These are phyloP conservation scores for Urocitellus parryii DNA, from an alignment of 2,113 vertebrate genomes.

Conservation along the genomic window DNA sequence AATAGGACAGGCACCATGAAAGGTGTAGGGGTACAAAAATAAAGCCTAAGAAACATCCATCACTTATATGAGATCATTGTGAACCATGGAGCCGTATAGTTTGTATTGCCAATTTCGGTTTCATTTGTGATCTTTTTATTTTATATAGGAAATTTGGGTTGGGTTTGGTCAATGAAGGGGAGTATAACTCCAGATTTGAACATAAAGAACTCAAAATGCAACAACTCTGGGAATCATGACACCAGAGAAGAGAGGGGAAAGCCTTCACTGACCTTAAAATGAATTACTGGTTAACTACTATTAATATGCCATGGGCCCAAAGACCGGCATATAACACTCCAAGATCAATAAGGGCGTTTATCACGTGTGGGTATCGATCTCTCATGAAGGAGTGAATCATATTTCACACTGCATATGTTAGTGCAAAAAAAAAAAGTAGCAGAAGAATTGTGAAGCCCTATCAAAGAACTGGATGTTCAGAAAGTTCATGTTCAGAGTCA, in stretches of 20 bases:
- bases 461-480: constrained; percentile 30
- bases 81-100: background rate
- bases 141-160: background rate
- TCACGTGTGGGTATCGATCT: constrained; percentile 86
- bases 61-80: background rate
- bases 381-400: constrained; percentile 78
- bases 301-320: constrained; percentile 84
- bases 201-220: constrained; percentile 69
- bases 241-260: constrained; percentile 57
- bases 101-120: background rate
- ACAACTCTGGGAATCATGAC: constrained; percentile 74
- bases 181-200: background rate
- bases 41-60: background rate
- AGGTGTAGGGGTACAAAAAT: background rate
- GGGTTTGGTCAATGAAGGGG: background rate
- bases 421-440: constrained; percentile 85
- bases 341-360: constrained; percentile 88
- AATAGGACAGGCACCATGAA: background rate
- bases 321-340: constrained; percentile 81
- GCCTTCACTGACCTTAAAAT: constrained; percentile 77
- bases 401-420: constrained; percentile 85
- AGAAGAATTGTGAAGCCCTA: constrained; percentile 63
- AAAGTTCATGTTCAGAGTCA: background rate
- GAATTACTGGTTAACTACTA: constrained; percentile 88
- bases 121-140: background rate